These are phyloP conservation scores for Cottus gobio DNA, from an alignment of 2,113 vertebrate species.

Conservation along the genomic window DNA sequence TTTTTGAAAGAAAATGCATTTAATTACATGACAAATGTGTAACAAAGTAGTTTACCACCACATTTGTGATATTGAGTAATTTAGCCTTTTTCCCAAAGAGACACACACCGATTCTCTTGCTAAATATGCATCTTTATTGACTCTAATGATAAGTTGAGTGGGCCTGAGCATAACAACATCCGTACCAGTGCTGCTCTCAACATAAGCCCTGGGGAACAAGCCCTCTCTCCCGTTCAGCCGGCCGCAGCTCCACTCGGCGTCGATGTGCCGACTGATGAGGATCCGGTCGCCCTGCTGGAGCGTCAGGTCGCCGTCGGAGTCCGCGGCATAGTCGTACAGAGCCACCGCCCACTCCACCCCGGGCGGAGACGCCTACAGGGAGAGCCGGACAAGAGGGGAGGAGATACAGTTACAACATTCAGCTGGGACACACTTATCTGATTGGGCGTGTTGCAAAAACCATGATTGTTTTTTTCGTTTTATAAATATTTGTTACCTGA, in stretches of 20 bases:
- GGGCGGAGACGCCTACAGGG: conserved; percentile 32
- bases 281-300: conserved; percentile 90
- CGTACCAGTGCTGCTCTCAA: conserved; percentile 85
- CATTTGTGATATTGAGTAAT: background rate
- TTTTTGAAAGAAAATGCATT: background rate
- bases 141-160: background rate
- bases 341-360: conserved; percentile 87
- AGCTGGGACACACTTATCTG: background rate
- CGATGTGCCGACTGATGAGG: conserved; percentile 85
- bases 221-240: conserved; percentile 88
- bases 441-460: background rate
- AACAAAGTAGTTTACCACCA: background rate
- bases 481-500: conserved; percentile 69
- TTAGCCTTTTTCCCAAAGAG: background rate
- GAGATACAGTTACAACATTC: background rate
- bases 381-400: background rate
- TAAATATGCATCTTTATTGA: background rate
- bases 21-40: background rate
- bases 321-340: conserved; percentile 88
- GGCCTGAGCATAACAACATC: background rate
- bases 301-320: conserved; percentile 87
- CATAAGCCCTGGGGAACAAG: conserved; percentile 89
- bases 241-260: conserved; percentile 89
- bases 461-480: background rate
- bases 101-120: background rate